Conservation (phyloP, 2,888 invertebrate species). For the Nymphalis urticae region DNA sequence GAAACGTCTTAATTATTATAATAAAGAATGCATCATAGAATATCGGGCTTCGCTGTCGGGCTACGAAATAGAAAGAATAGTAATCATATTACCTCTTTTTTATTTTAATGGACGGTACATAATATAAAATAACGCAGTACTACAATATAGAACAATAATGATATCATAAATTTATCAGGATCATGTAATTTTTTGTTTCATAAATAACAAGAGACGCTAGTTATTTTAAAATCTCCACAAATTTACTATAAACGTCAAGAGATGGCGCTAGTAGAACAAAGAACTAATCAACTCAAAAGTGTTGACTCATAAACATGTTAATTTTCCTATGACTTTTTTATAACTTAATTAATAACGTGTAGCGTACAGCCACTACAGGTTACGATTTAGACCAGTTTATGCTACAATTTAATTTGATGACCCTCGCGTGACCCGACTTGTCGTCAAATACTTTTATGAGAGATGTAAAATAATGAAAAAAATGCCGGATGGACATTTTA, state of each 20-base stretch:
- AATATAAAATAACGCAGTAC: too few species aligned
- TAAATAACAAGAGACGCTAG: neutral
- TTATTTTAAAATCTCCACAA: conserved; percentile 6
- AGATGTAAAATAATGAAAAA: conserved; percentile 76
- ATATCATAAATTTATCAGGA: too few species aligned
- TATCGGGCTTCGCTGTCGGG: too few species aligned
- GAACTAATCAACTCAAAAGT: conserved; percentile 42
- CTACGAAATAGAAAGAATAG: too few species aligned
- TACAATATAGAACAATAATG: too few species aligned
- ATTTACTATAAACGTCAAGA: conserved; percentile 31
- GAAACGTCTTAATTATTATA: too few species aligned
- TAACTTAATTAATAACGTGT: conserved; percentile 80
- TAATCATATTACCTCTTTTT: too few species aligned
- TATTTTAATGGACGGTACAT: too few species aligned
- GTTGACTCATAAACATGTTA: conserved; percentile 72
- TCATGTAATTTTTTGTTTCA: too few species aligned
- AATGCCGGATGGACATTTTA: conserved; percentile 67
- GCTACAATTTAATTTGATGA: conserved; percentile 75
- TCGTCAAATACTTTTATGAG: conserved; percentile 73
- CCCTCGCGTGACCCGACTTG: conserved; percentile 68
- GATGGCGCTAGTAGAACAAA: conserved; percentile 32
- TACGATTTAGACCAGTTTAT: conserved; percentile 77
- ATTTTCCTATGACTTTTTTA: conserved; percentile 78
- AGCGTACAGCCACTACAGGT: conserved; percentile 58
- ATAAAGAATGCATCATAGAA: too few species aligned